Percentiles rank a stretch among this genome's conserved stretches.
Evolutionary conservation across 2,888 invertebrate species (phyloP).

Genomic region (Abrostola tripartita): DNA sequence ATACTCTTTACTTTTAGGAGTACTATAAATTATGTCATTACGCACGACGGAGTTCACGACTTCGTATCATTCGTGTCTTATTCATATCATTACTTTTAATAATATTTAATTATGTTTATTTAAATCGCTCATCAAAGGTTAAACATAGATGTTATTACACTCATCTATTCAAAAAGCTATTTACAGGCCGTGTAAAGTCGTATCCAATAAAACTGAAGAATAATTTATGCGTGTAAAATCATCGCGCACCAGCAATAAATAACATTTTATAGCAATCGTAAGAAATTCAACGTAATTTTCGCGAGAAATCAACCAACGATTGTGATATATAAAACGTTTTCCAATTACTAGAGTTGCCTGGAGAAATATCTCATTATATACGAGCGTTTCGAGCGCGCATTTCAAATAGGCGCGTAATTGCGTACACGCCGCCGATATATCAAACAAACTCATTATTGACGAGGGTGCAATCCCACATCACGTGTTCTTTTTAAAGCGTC

Average conservation of each 20-base stretch:
- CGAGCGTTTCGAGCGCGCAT: constrained; percentile 64
- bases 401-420: constrained; percentile 79
- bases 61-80: not conserved
- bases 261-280: constrained; percentile 65
- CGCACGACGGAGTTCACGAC: not conserved
- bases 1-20: too few species aligned
- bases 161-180: constrained; percentile 35
- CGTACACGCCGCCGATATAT: constrained; percentile 70
- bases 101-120: constrained; percentile 17
- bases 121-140: constrained; percentile 18
- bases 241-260: constrained; percentile 65
- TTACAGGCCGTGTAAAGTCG: constrained; percentile 52
- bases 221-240: constrained; percentile 68
- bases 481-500: constrained; percentile 66
- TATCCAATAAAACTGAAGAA: constrained; percentile 58
- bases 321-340: constrained; percentile 68
- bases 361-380: constrained; percentile 76
- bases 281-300: constrained; percentile 70
- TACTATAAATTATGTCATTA: too few species aligned
- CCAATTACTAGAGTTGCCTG: constrained; percentile 69
- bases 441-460: constrained; percentile 73
- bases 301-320: constrained; percentile 61
- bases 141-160: constrained; percentile 22
- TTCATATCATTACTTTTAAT: constrained; percentile 6
- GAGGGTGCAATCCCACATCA: constrained; percentile 64